Evolutionary conservation across 2,888 invertebrate genomes (phyloP), one percentile per base, ranked within the genome.

Genomic region (Endotricha flammealis): DNA sequence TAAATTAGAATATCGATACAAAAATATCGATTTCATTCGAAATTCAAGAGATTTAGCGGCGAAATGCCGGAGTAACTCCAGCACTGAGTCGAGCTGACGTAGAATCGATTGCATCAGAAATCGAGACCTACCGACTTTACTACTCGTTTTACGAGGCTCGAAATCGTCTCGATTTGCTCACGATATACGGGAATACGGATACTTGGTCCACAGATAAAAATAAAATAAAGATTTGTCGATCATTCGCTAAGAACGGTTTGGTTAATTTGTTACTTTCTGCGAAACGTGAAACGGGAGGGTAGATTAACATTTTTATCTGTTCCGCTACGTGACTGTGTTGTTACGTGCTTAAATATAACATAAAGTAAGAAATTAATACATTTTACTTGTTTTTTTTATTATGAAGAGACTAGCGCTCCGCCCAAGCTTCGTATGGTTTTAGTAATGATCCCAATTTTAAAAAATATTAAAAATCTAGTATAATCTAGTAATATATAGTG

Each of bases 141-240:
- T 64, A 52, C 72, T 61, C 64, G 61, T 69, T 76, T 76, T 74
- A 76, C 73, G 74, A 69, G 59, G 57, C 53, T 50, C 50, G 59
- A 63, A 64, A 75, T 66, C 64, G 69, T 57, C 55, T 46, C 62
- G 71, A 75, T 73, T 65, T 63, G 60, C 61, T 56, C 32, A 13
- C 35, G 35, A 35, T 28, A 23, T 35, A 35, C 29, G 29, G 40
- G 38, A 44, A 48, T 42, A 41, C 29, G 35, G 39, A 37, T 37
- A 44, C 30, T 38, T 33, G 38, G 38, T 29, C 12, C 20, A 25
- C 33, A 16, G 29, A 33, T 38, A 33, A 33, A 38, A 38, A 38
- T 33, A 38, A 34, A 34, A 28, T 29, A 12, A n/a, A 8, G 33
- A 27, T 30, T 27, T 34, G 33, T 20, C 20, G 3, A 2, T 20